Base-by-base conservation (phyloP, 2,797 vertebrate genomes). In the Notolabrus celidotus region DNA sequence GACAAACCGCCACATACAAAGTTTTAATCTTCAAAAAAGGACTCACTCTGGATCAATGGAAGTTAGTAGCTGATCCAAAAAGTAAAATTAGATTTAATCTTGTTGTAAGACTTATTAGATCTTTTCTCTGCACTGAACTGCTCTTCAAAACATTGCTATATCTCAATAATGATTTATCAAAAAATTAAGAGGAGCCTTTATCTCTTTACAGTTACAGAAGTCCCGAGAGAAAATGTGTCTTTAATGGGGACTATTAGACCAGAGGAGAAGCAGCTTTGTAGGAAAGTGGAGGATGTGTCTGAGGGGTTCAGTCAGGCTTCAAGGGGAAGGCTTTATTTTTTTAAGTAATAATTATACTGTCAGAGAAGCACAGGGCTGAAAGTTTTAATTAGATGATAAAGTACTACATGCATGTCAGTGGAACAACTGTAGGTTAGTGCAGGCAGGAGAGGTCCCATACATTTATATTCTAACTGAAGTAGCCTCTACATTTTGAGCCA, bases 281-380 rank as follows among this genome's bases (percentile, higher is more conserved):
- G 22, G 38, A 52, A 57, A 52, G 12, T 36, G 22, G 49, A 63
- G 60, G 52, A 45, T 52, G 56, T 43, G 51, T 43, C 55, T 66
- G 55, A 74, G 57, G 34, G 49, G 60, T 54, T 77, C 38, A 77
- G 31, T 51, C 58, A 61, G 59, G 54, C 58, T 65, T 52, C 42
- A 63, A n/a, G n/a, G n/a, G n/a, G n/a, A n/a, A n/a, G n/a, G n/a
- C n/a, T n/a, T n/a, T n/a, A 45, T 77, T 82, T 47, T 77, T 82
- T 52, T 77, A 86, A 79, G 75, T 75, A 38, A 78, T 86, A 82
- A 90, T 92, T 88, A 93, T 62, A 52, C 54, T 85, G 82, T 87
- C 86, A 78, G 16, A 72, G 51, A 19, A 63, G 61, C 15, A 23
- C 25, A 58, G 45, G 79, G 57, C 42, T 79, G 71, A 67, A 78